Evolutionary conservation across 2,797 vertebrate species (phyloP), one percentile per base, ranked within the genome.

Genomic region (Choloepus didactylus): DNA sequence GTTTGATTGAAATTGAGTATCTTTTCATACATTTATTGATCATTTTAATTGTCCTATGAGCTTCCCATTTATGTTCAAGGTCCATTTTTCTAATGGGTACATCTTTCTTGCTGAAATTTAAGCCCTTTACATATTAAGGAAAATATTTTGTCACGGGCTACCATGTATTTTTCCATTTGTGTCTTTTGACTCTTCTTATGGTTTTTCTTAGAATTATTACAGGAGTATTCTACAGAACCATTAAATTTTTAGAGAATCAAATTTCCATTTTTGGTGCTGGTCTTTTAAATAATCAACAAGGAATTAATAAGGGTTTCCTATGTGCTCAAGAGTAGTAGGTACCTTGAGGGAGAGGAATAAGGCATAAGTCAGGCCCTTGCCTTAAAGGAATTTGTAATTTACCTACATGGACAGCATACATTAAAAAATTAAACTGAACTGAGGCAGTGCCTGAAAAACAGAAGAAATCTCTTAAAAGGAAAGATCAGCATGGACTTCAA

Each of bases 201-300:
- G 2, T 51, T 95, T 66, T 96, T 85, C 51, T 62, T 86, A 86
- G 29, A 88, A 44, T 10, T 70, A 60, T 95, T 93, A 51, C 0
- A 85, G 38, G 56, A 80, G 14, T 56, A 86, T 86, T 86, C 82
- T 54, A 6, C 4, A 64, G 27, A n/a, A 85, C 12, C 72, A 38
- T 79, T 94, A 80, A 27, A 59, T 80, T 83, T 96, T 87, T 94
- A 85, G 46, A 49, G 85, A 85, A 49, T 94, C 46, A 95, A 56
- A 76, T 86, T 87, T 88, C 31, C 56, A 35, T 81, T 88, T 96
- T 89, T 92, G 21, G 18, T 94, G 29, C 60, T 79, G 1, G 29
- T 62, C n/a, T 89, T 93, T 96, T 9, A 70, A 79, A 92, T 56
- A 83, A 87, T 73, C 83, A 69, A 70, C 38, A 86, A 15, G 27